These are phyloP conservation scores for Proctacanthus coquilletti DNA, from an alignment of 1,140 invertebrate genomes.

Conservation along the genomic window DNA sequence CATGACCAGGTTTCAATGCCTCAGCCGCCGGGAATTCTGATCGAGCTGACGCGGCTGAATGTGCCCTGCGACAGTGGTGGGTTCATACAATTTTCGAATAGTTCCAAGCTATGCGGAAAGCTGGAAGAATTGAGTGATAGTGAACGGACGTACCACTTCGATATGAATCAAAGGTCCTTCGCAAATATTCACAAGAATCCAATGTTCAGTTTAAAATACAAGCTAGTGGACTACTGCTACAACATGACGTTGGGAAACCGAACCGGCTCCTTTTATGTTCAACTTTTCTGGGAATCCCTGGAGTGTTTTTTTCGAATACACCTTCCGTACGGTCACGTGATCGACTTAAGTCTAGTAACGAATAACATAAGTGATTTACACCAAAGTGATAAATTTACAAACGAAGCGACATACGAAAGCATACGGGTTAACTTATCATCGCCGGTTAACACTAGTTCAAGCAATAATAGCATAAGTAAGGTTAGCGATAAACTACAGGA, in stretches of 20 bases:
- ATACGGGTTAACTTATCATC: background rate
- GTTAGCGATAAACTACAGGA: too few relatives aligned
- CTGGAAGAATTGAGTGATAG: constrained; percentile 39
- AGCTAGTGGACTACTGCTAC: constrained; percentile 46
- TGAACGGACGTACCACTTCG: constrained; percentile 38
- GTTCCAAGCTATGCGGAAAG: constrained; percentile 38
- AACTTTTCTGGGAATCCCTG: constrained; percentile 31
- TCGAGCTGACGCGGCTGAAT: constrained; percentile 43
- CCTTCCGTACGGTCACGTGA: constrained; percentile 43
- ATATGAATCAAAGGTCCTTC: constrained; percentile 23
- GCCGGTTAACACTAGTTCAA: background rate
- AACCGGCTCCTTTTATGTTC: constrained; percentile 42
- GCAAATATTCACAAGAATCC: constrained; percentile 39
- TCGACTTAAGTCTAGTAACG: constrained; percentile 33
- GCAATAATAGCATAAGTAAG: background rate
- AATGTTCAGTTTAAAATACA: constrained; percentile 41
- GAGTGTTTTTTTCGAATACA: constrained; percentile 45
- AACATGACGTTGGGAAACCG: constrained; percentile 40
- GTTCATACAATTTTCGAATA: constrained; percentile 33
- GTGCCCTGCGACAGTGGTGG: constrained; percentile 40
- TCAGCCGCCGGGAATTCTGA: constrained; percentile 34
- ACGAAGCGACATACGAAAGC: too few relatives aligned
- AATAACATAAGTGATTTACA: constrained; percentile 7
- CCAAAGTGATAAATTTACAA: too few relatives aligned
- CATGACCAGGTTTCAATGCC: constrained; percentile 10